These are phyloP conservation scores for Cosmopolites sordidus DNA, from an alignment of 2,888 invertebrate genomes.

Conservation along the genomic window DNA sequence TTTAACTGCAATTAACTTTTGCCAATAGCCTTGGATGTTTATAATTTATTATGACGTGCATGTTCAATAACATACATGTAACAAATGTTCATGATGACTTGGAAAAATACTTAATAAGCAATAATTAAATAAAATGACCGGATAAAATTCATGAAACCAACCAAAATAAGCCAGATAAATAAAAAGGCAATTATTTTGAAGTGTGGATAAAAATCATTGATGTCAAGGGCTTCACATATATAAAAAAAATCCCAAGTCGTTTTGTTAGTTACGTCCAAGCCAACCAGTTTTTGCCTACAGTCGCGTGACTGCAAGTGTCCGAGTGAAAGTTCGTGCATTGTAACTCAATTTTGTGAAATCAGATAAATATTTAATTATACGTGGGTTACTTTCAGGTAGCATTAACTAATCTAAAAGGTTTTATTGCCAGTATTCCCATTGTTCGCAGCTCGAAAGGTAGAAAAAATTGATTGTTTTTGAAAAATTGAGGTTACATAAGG, in stretches of 20 bases:
- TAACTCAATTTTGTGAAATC: neutral
- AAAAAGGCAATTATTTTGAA: neutral
- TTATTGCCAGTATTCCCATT: constrained; percentile 9
- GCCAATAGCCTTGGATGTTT: too few species aligned
- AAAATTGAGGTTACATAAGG: constrained; percentile 21
- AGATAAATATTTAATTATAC: neutral
- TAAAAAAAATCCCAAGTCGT: constrained; percentile 2
- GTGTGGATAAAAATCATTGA: neutral
- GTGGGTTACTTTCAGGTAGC: constrained; percentile 10
- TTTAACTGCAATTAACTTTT: too few species aligned
- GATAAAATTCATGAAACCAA: neutral
- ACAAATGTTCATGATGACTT: too few species aligned
- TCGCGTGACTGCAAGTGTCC: neutral
- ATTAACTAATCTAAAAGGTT: constrained; percentile 5
- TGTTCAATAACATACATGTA: too few species aligned
- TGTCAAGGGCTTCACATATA: constrained; percentile 11
- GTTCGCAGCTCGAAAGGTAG: constrained; percentile 11
- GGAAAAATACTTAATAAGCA: too few species aligned
- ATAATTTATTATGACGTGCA: too few species aligned
- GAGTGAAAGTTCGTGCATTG: neutral
- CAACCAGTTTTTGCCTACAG: neutral
- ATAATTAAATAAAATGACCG: neutral
- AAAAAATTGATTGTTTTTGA: neutral
- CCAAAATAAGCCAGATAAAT: neutral
- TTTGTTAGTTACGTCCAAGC: neutral